These are phyloP conservation scores for Fistularia tabacaria DNA, from an alignment of 2,797 vertebrate genomes.

Conservation along the genomic window DNA sequence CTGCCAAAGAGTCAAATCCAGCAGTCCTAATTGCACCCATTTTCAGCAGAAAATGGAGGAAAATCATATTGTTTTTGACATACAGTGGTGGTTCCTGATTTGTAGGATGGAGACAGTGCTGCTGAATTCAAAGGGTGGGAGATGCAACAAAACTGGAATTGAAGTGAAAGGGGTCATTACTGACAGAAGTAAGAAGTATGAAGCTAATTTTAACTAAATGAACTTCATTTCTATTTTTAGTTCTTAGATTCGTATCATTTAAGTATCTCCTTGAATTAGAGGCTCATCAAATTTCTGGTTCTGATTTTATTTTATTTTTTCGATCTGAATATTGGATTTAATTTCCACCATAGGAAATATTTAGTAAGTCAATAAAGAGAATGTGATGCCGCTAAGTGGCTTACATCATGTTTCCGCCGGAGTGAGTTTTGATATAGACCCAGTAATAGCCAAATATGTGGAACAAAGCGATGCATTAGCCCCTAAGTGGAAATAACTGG, in stretches of 20 bases:
- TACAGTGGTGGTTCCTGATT: constrained; percentile 28
- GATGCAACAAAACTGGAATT: neutral
- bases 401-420: constrained; percentile 17
- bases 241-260: constrained; percentile 6
- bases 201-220: constrained; percentile 32
- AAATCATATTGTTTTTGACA: constrained; percentile 50
- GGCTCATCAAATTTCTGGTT: constrained; percentile 6
- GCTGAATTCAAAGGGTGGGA: constrained; percentile 15
- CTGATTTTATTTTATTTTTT: neutral
- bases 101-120: constrained; percentile 32
- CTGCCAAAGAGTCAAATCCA: constrained; percentile 40
- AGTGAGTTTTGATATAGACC: constrained; percentile 14
- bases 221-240: constrained; percentile 21
- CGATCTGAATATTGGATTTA: constrained; percentile 12
- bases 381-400: constrained; percentile 22
- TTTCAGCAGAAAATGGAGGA: constrained; percentile 37
- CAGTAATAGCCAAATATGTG: constrained; percentile 14
- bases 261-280: neutral
- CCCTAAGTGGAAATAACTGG: neutral
- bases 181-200: constrained; percentile 15
- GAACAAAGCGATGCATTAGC: neutral
- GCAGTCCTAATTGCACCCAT: constrained; percentile 41
- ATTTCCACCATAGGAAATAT: constrained; percentile 15
- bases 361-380: constrained; percentile 14
- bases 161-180: constrained; percentile 12